Conservation (phyloP, 2,113 vertebrate genomes). For the Cephalopterus ornatus region DNA sequence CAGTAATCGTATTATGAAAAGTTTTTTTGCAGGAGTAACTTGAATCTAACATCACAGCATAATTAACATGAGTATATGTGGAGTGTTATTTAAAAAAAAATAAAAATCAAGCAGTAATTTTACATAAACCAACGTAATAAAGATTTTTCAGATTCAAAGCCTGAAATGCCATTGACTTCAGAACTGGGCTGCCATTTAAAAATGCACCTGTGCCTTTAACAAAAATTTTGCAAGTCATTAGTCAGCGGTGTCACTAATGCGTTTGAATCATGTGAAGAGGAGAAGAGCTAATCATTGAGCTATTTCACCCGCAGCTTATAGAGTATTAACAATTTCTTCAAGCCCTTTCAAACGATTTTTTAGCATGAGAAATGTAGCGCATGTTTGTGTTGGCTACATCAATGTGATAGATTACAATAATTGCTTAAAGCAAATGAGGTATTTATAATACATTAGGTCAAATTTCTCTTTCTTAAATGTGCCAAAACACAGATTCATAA, state of each 20-base stretch:
- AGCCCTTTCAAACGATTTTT: conserved; percentile 15
- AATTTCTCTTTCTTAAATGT: background rate
- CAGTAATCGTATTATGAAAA: background rate
- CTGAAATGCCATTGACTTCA: background rate
- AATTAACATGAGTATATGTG: background rate
- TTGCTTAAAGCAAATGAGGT: conserved; percentile 31
- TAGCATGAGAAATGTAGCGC: background rate
- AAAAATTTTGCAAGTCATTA: conserved; percentile 27
- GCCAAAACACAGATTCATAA: conserved; percentile 26
- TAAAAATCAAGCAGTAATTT: background rate
- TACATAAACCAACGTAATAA: background rate
- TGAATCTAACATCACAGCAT: background rate
- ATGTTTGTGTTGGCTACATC: conserved; percentile 36
- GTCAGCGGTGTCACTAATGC: background rate
- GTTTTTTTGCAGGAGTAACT: background rate
- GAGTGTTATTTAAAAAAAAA: background rate
- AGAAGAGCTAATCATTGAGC: conserved; percentile 18
- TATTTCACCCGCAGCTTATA: background rate
- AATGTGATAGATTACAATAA: conserved; percentile 40
- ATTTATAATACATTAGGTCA: conserved; percentile 40
- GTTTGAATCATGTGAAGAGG: background rate
- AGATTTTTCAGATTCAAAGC: background rate
- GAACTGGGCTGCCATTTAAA: background rate
- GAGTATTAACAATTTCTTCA: conserved; percentile 41
- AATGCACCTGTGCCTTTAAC: conserved; percentile 20